Conservation (phyloP, 1,140 invertebrate species). For the Panagrolaimus sp. region DNA sequence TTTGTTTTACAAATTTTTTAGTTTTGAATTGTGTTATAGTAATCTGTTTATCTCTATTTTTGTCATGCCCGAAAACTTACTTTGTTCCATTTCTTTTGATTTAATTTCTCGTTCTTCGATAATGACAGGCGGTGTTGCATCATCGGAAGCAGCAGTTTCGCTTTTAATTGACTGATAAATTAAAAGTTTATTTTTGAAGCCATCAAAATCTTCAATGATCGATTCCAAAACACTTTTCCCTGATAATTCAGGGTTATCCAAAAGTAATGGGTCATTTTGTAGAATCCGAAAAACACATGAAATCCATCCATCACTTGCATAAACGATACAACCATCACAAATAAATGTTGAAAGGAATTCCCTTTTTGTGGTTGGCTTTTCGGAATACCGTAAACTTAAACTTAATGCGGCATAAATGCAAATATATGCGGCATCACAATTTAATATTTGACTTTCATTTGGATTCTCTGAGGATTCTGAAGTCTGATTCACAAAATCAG, state of each 20-base stretch:
- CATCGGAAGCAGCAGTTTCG: not conserved
- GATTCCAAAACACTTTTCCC: not conserved
- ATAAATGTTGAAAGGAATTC: not conserved
- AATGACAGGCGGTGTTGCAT: not conserved
- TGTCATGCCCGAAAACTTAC: too few relatives aligned
- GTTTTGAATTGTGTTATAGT: too few relatives aligned
- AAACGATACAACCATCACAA: not conserved
- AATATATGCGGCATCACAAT: constrained; percentile 3
- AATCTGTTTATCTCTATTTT: too few relatives aligned
- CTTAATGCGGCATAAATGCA: not conserved
- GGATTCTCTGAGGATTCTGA: not conserved
- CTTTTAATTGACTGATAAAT: constrained; percentile 6
- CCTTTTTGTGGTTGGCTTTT: too few relatives aligned
- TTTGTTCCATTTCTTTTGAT: constrained; percentile 3
- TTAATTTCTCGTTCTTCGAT: constrained; percentile 4
- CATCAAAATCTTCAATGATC: not conserved
- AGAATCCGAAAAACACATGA: not conserved
- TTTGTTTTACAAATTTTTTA: too few relatives aligned
- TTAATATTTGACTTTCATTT: not conserved
- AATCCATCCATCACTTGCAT: constrained; percentile 5
- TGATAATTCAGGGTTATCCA: not conserved
- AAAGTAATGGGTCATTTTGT: not conserved
- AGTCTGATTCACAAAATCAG: not conserved
- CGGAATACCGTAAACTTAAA: not conserved
- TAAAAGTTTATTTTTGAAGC: not conserved